Evolutionary conservation across 35 echinoderm and acorn worm genomes (phyloP), one percentile per base, ranked within the genome.

Genomic region (Apostichopus japonicus): DNA sequence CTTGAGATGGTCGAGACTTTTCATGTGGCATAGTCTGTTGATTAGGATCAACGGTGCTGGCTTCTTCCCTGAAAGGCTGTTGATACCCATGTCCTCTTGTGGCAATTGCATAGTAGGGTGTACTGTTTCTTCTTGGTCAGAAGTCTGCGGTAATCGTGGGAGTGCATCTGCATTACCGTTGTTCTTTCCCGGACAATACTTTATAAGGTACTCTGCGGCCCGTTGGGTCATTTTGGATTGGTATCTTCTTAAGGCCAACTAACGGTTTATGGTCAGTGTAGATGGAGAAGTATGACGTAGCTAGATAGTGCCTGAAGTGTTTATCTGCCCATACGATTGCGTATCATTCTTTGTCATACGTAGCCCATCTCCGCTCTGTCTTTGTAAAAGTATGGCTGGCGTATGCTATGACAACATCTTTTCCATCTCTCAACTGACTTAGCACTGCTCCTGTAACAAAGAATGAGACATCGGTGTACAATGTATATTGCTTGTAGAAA

Each of bases 251-350:
- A 25, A 90, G 51, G 8, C 33, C 33, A 73, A 77, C 9, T 25
- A 90, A 53, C 11, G 88, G 88, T 76, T 90, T 90, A 65, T 90
- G 88, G 21, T 90, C 88, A 6, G 86, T 63, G 58, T 70, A 89
- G 3, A 89, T 23, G 24, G 23, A 22, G 7, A 89, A 89, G 9
- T 7, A 6, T 56, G 19, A 23, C 8, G 14, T n/a, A 14, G 44
- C 10, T 27, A 89, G 54, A 56, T 24, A 90, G 16, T 90, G 88
- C 27, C 25, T 15, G 76, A 90, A 90, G 16, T 90, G 88, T 23
- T 51, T 72, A 8, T 77, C 70, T 14, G 62, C 33, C 61, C 65
- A 90, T 6, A 90, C 65, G 11, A 90, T 72, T 72, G 88, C 65
- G n/a, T 75, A 77, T n/a, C 77, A 55, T 25, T 90, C 88, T 54